Percentiles rank a stretch among this genome's conserved stretches.
phyloP scores from a whole-genome alignment of 2,797 vertebrate genomes.

The Bucorvus abyssinicus region DNA sequence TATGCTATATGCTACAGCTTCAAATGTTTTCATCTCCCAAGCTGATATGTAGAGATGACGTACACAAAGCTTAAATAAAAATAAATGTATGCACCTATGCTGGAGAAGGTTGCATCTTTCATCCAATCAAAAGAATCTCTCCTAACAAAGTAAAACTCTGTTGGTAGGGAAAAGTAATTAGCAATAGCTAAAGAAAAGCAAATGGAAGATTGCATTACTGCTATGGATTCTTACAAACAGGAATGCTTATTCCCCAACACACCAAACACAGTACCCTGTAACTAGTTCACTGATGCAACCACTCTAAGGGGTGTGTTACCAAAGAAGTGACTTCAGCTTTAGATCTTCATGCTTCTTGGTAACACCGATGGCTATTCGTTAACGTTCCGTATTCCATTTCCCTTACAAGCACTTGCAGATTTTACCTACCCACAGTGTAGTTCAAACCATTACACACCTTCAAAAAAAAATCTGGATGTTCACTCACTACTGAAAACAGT shows the following conservation, averaged over 20 bases:
- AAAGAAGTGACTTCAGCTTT: neutral
- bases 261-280: neutral
- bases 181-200: neutral
- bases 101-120: neutral
- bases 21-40: neutral
- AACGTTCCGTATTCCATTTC: neutral
- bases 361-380: neutral
- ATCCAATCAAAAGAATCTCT: neutral
- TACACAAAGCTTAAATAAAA: neutral
- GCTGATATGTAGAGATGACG: neutral
- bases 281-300: neutral
- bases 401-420: neutral
- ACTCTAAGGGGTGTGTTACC: neutral
- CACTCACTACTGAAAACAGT: slow-evolving; percentile 34
- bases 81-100: neutral
- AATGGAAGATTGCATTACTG: neutral
- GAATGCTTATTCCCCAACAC: slow-evolving; percentile 1
- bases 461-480: neutral
- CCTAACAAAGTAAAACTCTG: neutral
- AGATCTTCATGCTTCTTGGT: neutral
- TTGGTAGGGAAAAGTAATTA: neutral
- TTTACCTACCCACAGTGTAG: neutral
- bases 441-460: neutral
- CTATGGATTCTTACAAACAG: neutral
- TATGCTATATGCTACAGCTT: neutral